Evolutionary conservation across 2,888 invertebrate genomes (phyloP), one percentile per base, ranked within the genome.

Genomic region (Ctena decussata): DNA sequence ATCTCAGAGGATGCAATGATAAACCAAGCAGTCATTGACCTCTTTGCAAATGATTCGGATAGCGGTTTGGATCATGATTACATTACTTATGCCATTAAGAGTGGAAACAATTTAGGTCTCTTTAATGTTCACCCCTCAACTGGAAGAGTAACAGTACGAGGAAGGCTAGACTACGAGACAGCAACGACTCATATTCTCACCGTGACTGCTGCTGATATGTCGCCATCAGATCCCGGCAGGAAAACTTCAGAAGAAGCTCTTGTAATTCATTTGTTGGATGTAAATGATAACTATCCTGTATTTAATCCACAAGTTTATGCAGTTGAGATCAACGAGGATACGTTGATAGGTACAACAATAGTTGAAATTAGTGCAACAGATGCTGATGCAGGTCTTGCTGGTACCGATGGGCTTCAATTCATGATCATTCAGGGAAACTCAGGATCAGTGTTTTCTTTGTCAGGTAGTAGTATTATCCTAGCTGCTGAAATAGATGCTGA

Each of bases 301-400:
- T 99, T 99, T 96, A 98, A 98, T 95, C 98, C 98, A 0, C 98
- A 98, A 97, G 98, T 98, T 89, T 98, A 98, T 96, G 98, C 97
- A 89, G 98, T 98, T 94, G 98, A 98, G 96, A 97, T 99, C 87
- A 97, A 97, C 92, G 99, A 99, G 96, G 98, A 98, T 95, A 97
- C 98, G n/a, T 73, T 70, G 2, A 79, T 82, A 32, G 77, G 80
- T 5, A 71, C 87, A 1, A 82, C 85, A 24, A 77, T 91, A 39
- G 69, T 82, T 21, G 72, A 77, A 15, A 85, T 91, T 0, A 79
- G 75, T 0, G 89, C 91, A 0, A 83, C 81, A 6, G 92, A 92
- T 76, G 82, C 82, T 30, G 92, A 93, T 75, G 84, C 82, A 15
- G 91, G 91, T 0, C 76, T 57, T 0, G 91, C 93, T 76, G 93